phyloP scores from a whole-genome alignment of 92 coral and sea anemone genomes.

The Porites divaricata region DNA sequence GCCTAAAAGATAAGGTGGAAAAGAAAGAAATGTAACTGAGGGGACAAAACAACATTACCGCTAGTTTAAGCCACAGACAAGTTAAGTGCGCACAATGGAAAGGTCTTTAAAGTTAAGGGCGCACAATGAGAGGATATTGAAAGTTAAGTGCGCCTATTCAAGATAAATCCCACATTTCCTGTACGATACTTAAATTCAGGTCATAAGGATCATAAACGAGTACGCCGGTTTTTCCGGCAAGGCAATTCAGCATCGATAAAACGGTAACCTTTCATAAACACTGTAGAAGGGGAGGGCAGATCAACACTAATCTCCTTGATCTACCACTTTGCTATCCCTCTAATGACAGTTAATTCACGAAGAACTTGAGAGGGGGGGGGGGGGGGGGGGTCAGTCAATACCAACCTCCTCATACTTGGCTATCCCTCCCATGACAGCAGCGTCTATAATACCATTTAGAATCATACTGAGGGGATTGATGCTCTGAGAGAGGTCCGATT shows the following conservation, averaged over 20 bases:
- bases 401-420: slow-evolving; percentile 86
- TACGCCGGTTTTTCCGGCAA: no score
- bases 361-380: background rate
- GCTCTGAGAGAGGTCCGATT: slow-evolving; percentile 67
- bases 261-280: no score
- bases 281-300: background rate
- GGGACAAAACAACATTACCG: no score
- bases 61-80: no score
- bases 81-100: no score
- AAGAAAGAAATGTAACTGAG: background rate
- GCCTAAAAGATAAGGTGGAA: slow-evolving; percentile 50
- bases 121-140: no score
- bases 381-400: background rate
- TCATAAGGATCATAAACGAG: no score
- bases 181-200: no score
- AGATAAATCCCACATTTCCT: no score
- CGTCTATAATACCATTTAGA: slow-evolving; percentile 95
- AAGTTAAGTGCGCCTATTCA: no score
- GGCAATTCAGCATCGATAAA: no score
- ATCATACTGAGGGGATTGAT: slow-evolving; percentile 95
- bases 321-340: slow-evolving; percentile 77
- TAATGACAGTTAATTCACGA: slow-evolving; percentile 83
- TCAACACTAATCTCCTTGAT: slow-evolving; percentile 20
- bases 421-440: slow-evolving; percentile 99
- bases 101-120: no score